A percentile compares a stretch with the other conserved stretches of the same genome.
phyloP scores from a whole-genome alignment of 2,888 invertebrate genomes.

The Mimachlamys varia region DNA sequence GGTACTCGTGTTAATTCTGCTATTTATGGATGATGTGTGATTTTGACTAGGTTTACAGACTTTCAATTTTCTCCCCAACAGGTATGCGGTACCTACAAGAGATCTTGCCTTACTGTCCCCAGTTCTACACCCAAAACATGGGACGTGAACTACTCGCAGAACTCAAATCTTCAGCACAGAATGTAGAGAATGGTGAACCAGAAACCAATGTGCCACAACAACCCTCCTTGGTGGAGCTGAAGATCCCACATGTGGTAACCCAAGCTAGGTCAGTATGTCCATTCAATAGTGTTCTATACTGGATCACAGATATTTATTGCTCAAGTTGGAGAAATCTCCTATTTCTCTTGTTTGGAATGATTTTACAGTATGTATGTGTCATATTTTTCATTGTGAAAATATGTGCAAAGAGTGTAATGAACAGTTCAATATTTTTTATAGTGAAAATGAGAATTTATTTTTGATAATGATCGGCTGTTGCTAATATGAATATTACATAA shows the following conservation, averaged over 20 bases:
- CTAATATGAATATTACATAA: no score
- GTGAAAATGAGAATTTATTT: no score
- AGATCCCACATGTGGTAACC: slow-evolving; percentile 65
- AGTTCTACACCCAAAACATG: slow-evolving; percentile 71
- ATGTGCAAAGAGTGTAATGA: no score
- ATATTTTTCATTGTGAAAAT: no score
- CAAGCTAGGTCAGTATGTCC: slow-evolving; percentile 58
- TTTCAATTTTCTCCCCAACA: slow-evolving; percentile 45
- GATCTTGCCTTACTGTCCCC: slow-evolving; percentile 71
- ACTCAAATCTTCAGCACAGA: slow-evolving; percentile 51
- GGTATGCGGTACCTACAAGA: slow-evolving; percentile 72
- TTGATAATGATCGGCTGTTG: no score
- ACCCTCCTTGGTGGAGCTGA: slow-evolving; percentile 64
- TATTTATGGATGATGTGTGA: no score
- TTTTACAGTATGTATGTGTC: no score
- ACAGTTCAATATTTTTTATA: no score
- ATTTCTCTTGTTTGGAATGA: no score
- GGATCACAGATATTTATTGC: no score
- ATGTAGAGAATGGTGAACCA: slow-evolving; percentile 41
- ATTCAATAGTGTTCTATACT: background rate
- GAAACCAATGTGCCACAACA: slow-evolving; percentile 51
- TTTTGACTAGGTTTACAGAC: background rate
- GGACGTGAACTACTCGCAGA: slow-evolving; percentile 68
- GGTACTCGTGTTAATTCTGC: no score
- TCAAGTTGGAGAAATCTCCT: no score